A percentile compares a stretch with the other conserved stretches of the same genome.
Conservation (phyloP, 2,797 vertebrate species). For the Argya squamiceps region DNA sequence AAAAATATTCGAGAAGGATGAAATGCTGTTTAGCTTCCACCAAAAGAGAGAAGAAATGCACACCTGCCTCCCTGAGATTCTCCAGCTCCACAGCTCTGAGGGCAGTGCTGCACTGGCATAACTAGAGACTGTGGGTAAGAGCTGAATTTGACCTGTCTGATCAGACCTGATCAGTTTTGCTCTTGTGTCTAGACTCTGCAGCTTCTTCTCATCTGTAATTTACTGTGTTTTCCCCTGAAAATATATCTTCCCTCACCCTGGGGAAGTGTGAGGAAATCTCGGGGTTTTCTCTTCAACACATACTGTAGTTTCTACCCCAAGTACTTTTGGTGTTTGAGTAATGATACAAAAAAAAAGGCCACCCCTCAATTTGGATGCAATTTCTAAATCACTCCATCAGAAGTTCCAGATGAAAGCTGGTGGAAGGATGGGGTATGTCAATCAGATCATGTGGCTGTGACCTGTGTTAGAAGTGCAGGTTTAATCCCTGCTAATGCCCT, state of each 20-base stretch:
- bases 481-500: background rate
- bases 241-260: background rate
- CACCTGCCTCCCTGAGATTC: background rate
- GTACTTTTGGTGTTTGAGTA: background rate
- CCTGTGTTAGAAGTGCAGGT: rapidly evolving
- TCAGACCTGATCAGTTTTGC: background rate
- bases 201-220: background rate
- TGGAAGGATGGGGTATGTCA: background rate
- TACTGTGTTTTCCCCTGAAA: background rate
- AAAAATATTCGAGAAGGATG: background rate
- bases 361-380: background rate
- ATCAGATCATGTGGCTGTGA: rapidly evolving
- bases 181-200: background rate
- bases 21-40: background rate
- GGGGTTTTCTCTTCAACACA: background rate
- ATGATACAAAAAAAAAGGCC: background rate
- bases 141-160: background rate
- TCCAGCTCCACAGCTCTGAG: background rate
- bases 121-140: background rate
- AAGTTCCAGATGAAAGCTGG: background rate
- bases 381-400: background rate
- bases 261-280: background rate
- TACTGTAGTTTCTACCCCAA: background rate
- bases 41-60: background rate
- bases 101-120: background rate